These are phyloP conservation scores for Capricornis sumatraensis DNA, from an alignment of 2,113 vertebrate genomes.

Conservation along the genomic window DNA sequence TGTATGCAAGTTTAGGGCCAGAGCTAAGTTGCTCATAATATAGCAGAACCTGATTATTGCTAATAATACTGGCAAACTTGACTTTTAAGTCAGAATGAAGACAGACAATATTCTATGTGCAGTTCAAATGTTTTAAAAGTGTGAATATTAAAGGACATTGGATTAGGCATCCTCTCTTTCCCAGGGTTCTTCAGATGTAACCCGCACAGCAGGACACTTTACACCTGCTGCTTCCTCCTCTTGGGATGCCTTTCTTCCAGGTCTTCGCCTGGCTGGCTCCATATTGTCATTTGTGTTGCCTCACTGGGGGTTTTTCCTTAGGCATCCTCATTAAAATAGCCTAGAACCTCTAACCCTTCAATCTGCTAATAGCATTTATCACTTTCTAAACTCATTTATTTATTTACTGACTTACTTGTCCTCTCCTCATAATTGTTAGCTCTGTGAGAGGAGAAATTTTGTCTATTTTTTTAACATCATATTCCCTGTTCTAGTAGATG, in stretches of 20 bases:
- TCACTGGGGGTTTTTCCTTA: neutral
- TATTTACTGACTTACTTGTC: neutral
- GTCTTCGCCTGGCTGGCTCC: neutral
- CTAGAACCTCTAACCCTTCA: neutral
- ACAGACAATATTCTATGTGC: neutral
- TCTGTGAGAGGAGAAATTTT: neutral
- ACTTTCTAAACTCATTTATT: neutral
- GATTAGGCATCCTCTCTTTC: neutral
- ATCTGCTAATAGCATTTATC: neutral
- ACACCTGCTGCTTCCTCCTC: neutral
- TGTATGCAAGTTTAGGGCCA: neutral
- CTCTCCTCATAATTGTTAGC: neutral
- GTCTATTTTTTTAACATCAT: neutral
- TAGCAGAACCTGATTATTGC: neutral
- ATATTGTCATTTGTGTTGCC: neutral
- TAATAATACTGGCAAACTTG: neutral
- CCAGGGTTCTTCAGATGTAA: too few relatives aligned
- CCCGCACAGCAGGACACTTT: neutral
- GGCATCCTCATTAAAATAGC: neutral
- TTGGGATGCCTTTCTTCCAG: neutral
- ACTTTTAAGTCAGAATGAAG: neutral
- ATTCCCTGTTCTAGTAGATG: neutral
- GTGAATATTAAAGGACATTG: neutral
- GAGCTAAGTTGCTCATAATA: neutral
- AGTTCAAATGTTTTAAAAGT: neutral